Evolutionary conservation across 2,888 invertebrate species (phyloP), one percentile per base, ranked within the genome.

Genomic region (Adineta ricciae): DNA sequence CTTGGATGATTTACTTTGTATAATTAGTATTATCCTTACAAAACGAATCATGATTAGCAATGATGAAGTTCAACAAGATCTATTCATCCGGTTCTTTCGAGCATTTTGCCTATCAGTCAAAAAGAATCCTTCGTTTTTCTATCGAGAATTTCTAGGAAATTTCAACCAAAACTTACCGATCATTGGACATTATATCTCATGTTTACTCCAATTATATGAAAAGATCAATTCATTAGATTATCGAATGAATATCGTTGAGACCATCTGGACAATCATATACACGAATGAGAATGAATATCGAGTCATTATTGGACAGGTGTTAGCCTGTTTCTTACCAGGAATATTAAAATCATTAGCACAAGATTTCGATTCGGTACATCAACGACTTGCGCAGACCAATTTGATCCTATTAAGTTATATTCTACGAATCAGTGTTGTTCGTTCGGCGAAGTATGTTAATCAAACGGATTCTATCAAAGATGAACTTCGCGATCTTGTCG

Each of bases 171-270:
- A 78, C 41, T n/a, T 78, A 78, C 38, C 78, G 9, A 78, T 78
- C 24, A 41, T 78, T 16, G 78, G 78, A n/a, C 41, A 78, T 78
- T 78, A 78, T 41, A 24, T 78, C 3, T 78, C 78, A 41, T 78
- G 78, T 78, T 78, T 78, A 24, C n/a, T 78, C 14, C 38, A 38
- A 78, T 38, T 78, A 41, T 78, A 78, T 78, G 78, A 78, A 78
- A 78, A 78, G n/a, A 78, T 41, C 0, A 41, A 41, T 41, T 11
- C 78, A 38, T n/a, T 78, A 9, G 78, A 78, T n/a, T 78, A 41
- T 78, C 41, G 41, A 41, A 1, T 78, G 3, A 8, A 78, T 41
- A 78, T 78, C 14, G n/a, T 78, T n/a, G 41, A 78, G 24, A 41
- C 78, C 38, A 0, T 78, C 24, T 78, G 78, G 78, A n/a, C 41